These are phyloP conservation scores for Meta bourneti DNA, from an alignment of 2,888 invertebrate genomes.

Conservation along the genomic window DNA sequence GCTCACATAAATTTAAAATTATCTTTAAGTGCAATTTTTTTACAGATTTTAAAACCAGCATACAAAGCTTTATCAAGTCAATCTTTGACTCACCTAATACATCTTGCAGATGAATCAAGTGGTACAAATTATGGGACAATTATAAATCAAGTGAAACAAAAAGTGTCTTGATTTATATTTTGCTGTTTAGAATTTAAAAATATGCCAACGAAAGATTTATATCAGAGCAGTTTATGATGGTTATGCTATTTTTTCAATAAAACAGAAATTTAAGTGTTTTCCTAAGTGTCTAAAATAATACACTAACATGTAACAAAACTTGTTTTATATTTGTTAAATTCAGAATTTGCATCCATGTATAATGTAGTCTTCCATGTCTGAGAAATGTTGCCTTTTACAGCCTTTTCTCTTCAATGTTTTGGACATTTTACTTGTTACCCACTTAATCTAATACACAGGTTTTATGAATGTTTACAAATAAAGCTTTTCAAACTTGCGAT, in stretches of 20 bases:
- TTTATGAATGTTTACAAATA: background rate
- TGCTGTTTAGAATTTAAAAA: too few relatives aligned
- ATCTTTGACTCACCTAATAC: conserved; percentile 58
- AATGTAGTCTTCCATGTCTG: background rate
- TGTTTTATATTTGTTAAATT: too few relatives aligned
- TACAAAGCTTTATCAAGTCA: conserved; percentile 56
- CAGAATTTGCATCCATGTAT: background rate
- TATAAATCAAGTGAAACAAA: conserved; percentile 50
- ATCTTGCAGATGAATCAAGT: conserved; percentile 53
- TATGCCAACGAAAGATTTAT: too few relatives aligned
- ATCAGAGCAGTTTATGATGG: too few relatives aligned
- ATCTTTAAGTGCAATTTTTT: background rate
- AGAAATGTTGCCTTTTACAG: conserved; percentile 32
- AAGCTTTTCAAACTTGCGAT: too few relatives aligned
- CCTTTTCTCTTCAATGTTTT: conserved; percentile 16
- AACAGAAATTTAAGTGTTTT: too few relatives aligned
- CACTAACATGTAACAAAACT: too few relatives aligned
- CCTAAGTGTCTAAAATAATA: too few relatives aligned
- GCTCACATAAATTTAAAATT: background rate
- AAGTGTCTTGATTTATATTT: conserved; percentile 47
- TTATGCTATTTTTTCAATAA: too few relatives aligned
- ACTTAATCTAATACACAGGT: background rate
- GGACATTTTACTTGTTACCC: background rate
- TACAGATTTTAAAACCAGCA: conserved; percentile 61
- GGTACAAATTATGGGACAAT: conserved; percentile 29